phyloP scores from a whole-genome alignment of 2,888 invertebrate genomes.

The Trichacis sp. region DNA sequence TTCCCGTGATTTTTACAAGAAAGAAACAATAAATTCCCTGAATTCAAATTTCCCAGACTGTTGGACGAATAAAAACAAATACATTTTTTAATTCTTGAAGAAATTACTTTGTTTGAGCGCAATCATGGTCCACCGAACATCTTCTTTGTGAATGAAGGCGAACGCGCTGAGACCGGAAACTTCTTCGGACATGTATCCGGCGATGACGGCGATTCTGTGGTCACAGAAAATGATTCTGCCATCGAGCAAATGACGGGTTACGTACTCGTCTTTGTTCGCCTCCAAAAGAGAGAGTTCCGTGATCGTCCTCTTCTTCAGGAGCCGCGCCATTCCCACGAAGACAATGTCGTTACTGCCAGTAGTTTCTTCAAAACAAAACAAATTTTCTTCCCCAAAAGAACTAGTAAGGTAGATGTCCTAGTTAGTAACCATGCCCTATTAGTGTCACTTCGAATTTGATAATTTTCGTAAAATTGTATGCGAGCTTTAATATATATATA shows the following conservation, averaged over 20 bases:
- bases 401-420: no score
- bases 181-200: slow-evolving; percentile 91
- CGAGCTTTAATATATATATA: no score
- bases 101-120: slow-evolving; percentile 83
- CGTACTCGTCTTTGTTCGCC: slow-evolving; percentile 85
- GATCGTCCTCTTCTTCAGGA: slow-evolving; percentile 79
- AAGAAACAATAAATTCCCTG: no score
- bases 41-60: no score
- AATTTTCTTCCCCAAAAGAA: no score
- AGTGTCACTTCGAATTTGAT: no score
- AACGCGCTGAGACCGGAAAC: slow-evolving; percentile 90
- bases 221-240: slow-evolving; percentile 92
- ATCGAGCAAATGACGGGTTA: slow-evolving; percentile 89
- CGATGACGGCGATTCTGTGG: slow-evolving; percentile 88
- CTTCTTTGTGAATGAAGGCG: slow-evolving; percentile 89
- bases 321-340: slow-evolving; percentile 80
- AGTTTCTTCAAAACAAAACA: slow-evolving; percentile 36
- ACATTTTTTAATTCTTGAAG: no score
- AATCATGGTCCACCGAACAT: slow-evolving; percentile 89
- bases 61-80: no score
- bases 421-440: no score
- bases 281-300: slow-evolving; percentile 76
- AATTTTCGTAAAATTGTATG: no score
- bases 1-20: no score
- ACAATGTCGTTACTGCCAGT: slow-evolving; percentile 65